Evolutionary conservation across 2,888 invertebrate species (phyloP).

Genomic region (Hedya salicella): DNA sequence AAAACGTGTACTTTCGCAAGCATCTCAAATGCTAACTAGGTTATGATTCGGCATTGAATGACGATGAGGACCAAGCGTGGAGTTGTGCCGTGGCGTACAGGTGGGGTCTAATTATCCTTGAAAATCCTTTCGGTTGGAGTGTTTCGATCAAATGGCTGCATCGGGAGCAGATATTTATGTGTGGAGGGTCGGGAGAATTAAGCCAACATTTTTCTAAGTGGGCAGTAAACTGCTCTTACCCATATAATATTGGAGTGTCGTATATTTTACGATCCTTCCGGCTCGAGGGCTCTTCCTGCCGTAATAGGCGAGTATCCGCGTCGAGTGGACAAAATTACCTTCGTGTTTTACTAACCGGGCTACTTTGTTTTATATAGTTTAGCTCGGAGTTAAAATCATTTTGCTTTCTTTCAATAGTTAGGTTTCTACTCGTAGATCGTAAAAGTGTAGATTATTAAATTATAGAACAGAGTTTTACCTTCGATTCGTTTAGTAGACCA

Average conservation of each 20-base stretch:
- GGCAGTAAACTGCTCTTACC: slow-evolving; percentile 76
- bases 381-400: neutral
- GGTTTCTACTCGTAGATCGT: too few species aligned
- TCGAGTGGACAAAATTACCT: slow-evolving; percentile 78
- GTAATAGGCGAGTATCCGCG: slow-evolving; percentile 67
- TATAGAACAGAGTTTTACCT: too few species aligned
- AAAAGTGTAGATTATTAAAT: too few species aligned
- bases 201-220: slow-evolving; percentile 82
- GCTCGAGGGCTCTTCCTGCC: slow-evolving; percentile 70
- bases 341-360: slow-evolving; percentile 68
- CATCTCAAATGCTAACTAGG: slow-evolving; percentile 47
- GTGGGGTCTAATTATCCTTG: slow-evolving; percentile 72
- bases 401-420: too few species aligned
- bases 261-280: slow-evolving; percentile 81
- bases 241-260: slow-evolving; percentile 79
- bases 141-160: slow-evolving; percentile 74
- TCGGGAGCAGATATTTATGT: slow-evolving; percentile 74
- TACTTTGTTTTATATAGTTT: slow-evolving; percentile 48
- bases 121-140: slow-evolving; percentile 64
- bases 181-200: slow-evolving; percentile 71
- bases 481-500: too few species aligned
- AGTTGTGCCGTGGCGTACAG: slow-evolving; percentile 50
- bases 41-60: slow-evolving; percentile 34
- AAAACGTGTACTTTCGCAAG: slow-evolving; percentile 54
- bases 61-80: slow-evolving; percentile 7